Percentiles rank a stretch among this genome's conserved stretches.
Conservation (phyloP, 2,888 invertebrate genomes). For the Piscicola geometra region DNA sequence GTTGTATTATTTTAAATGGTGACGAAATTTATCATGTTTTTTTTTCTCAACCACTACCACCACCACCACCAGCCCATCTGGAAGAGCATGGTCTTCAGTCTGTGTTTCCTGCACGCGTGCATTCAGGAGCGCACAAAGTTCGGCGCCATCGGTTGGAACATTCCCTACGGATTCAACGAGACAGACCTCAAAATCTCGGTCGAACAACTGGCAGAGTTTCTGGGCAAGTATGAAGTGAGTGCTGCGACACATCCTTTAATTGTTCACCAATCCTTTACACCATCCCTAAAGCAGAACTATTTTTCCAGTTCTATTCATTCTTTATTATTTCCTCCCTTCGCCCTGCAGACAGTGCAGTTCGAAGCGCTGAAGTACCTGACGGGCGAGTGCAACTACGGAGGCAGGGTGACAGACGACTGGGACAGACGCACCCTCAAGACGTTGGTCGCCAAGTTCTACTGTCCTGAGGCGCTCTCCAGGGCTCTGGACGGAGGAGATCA, state of each 20-base stretch:
- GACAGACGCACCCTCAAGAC: conserved; percentile 58
- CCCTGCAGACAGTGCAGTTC: conserved; percentile 55
- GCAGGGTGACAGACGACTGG: conserved; percentile 59
- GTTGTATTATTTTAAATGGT: neutral
- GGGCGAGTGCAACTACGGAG: conserved; percentile 60
- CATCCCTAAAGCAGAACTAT: no score
- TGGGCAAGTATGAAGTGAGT: conserved; percentile 57
- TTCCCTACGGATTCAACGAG: conserved; percentile 59
- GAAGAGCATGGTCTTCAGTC: conserved; percentile 57
- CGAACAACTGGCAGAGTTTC: conserved; percentile 57
- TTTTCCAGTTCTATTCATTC: no score
- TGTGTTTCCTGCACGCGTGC: conserved; percentile 60
- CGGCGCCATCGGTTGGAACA: conserved; percentile 60
- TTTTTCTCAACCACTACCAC: neutral
- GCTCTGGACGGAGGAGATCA: conserved; percentile 53
- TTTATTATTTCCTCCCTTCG: no score
- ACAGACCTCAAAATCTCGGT: conserved; percentile 59
- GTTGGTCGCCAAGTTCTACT: conserved; percentile 56
- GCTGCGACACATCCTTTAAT: neutral
- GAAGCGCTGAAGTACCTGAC: conserved; percentile 58
- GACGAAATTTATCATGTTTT: neutral
- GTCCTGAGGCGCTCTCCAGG: conserved; percentile 49
- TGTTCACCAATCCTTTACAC: no score
- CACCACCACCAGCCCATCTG: conserved; percentile 49
- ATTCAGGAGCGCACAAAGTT: conserved; percentile 59